Evolutionary conservation across 2,113 vertebrate genomes (phyloP).

Genomic region (Plotosus lineatus): DNA sequence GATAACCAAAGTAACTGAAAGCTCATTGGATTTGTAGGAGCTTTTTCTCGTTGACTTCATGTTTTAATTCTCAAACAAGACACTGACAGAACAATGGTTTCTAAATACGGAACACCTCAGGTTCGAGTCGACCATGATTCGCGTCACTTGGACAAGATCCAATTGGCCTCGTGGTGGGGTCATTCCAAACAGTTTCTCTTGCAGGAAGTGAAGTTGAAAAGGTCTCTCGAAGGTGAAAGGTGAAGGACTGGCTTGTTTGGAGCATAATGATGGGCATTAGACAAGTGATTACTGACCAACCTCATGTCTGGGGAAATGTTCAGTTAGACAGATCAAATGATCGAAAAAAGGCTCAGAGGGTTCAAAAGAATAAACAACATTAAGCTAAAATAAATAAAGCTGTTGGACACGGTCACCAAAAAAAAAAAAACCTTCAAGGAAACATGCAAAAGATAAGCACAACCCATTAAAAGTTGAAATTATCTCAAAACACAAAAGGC

Average conservation of each 20-base stretch:
- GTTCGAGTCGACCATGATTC: not conserved
- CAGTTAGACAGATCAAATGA: conserved; percentile 33
- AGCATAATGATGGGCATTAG: conserved; percentile 48
- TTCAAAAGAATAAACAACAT: conserved; percentile 11
- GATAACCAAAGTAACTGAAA: conserved; percentile 51
- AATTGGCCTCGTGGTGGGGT: not conserved
- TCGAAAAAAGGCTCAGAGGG: conserved; percentile 22
- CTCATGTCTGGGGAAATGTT: conserved; percentile 40
- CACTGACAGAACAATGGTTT: not conserved
- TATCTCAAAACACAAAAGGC: not conserved
- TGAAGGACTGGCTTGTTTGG: conserved; percentile 30
- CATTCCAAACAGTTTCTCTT: conserved; percentile 4
- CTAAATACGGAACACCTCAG: conserved; percentile 28
- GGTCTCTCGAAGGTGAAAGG: conserved; percentile 44
- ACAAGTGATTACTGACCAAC: conserved; percentile 41
- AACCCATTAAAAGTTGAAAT: conserved; percentile 4
- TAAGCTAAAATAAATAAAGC: conserved; percentile 18
- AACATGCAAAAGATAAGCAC: not conserved
- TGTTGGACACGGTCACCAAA: not conserved
- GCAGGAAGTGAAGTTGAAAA: conserved; percentile 38
- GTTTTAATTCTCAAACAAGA: conserved; percentile 33
- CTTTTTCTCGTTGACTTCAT: conserved; percentile 40
- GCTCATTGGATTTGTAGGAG: conserved; percentile 42
- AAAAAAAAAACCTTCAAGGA: not conserved
- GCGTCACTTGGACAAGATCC: conserved; percentile 2